These are phyloP conservation scores for Phocides pigmalion DNA, from an alignment of 1,140 invertebrate species.

Conservation along the genomic window DNA sequence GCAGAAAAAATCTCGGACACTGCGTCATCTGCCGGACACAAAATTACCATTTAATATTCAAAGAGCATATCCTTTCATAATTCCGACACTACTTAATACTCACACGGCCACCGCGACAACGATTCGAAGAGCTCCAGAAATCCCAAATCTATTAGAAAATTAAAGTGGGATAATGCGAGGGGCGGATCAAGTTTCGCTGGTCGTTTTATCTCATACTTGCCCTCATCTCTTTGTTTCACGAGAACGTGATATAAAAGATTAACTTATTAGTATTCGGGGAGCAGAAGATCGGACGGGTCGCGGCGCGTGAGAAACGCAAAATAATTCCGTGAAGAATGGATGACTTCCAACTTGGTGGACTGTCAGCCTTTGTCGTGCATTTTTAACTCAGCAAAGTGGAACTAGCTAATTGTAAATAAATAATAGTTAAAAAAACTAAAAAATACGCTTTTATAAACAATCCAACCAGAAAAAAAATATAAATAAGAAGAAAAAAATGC, in stretches of 20 bases:
- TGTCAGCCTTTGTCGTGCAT: slow-evolving; percentile 7
- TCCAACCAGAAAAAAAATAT: no score
- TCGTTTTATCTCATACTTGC: slow-evolving; percentile 58
- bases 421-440: no score
- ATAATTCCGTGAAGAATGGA: slow-evolving; percentile 21
- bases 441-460: no score
- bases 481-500: no score
- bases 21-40: slow-evolving; percentile 39
- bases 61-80: slow-evolving; percentile 73
- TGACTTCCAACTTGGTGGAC: slow-evolving; percentile 18
- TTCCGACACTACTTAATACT: slow-evolving; percentile 74
- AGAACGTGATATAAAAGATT: slow-evolving; percentile 80
- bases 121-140: slow-evolving; percentile 10
- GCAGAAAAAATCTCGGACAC: slow-evolving; percentile 45
- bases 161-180: neutral
- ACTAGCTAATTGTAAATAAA: neutral
- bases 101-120: slow-evolving; percentile 58
- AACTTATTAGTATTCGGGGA: slow-evolving; percentile 77
- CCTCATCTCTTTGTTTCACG: slow-evolving; percentile 76
- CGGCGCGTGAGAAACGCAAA: slow-evolving; percentile 41
- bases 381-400: neutral
- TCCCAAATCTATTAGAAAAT: slow-evolving; percentile 5
- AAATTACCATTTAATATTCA: slow-evolving; percentile 70
- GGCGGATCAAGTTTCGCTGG: slow-evolving; percentile 52
- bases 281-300: slow-evolving; percentile 50